Evolutionary conservation across 1,140 invertebrate species (phyloP), one percentile per base, ranked within the genome.

Genomic region (Calephelis virginiensis): DNA sequence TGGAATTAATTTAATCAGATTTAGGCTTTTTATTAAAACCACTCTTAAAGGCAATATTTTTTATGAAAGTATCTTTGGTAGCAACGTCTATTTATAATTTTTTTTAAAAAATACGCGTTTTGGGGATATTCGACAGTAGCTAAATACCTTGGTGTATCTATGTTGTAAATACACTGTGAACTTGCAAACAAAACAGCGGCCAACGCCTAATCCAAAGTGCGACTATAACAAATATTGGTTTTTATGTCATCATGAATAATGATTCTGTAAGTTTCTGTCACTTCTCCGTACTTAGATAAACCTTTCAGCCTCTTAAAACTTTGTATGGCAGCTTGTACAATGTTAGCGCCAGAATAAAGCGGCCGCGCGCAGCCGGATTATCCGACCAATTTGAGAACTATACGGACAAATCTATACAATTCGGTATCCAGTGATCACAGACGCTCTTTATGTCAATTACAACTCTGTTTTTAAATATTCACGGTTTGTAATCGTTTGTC

Each of bases 381-480:
- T 81, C 71, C 80, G 61, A 69, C 73, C 79, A 82, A 82, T 83
- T 82, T 79, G 67, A 69, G 67, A 79, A 71, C 69, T 68, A 67
- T 68, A 66, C 63, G 72, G 70, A 47, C 50, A 53, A 71, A 68
- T 72, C 72, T 50, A 75, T 68, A 73, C 65, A 81, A 78, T 74
- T 71, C 78, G 75, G 80, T 76, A 61, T 78, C 72, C 75, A 81
- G 72, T 79, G 76, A 66, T 37, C 50, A 37, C 11, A 5, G 40
- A 9, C 8, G 37, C 50, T 56, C 10, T 1, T 11, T 13, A 6
- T 11, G 17, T 5, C 8, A 48, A 37, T 46, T 17, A 64, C 10
- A 61, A 43, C 60, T 14, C 67, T 74, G 68, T 65, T 46, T 47
- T 8, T 12, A 60, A 8, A 0, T 0, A 0, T 8, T 50, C 67